These are phyloP conservation scores for Chironomus striatipennis DNA, from an alignment of 1,140 invertebrate species.

Conservation along the genomic window DNA sequence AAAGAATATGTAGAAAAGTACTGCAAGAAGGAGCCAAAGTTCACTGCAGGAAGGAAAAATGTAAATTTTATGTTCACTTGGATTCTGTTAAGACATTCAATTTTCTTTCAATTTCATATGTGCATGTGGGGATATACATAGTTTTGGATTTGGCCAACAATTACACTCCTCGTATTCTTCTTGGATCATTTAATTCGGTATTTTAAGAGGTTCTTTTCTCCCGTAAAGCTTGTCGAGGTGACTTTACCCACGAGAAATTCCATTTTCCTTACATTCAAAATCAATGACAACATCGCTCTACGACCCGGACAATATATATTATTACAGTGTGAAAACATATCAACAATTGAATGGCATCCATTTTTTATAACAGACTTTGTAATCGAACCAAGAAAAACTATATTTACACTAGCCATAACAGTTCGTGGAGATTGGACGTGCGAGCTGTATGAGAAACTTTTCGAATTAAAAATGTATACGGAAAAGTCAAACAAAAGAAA, in stretches of 20 bases:
- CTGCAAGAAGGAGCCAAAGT: not conserved
- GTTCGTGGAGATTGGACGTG: not conserved
- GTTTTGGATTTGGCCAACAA: not conserved
- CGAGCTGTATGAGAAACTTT: not conserved
- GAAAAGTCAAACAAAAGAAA: not conserved
- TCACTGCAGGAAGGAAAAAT: slow-evolving; percentile 7
- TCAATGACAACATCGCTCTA: not conserved
- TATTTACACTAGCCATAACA: not conserved
- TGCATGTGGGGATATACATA: not conserved
- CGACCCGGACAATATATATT: not conserved
- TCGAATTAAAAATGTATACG: not conserved
- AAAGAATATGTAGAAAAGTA: not conserved
- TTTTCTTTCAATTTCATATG: not conserved
- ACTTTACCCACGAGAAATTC: not conserved
- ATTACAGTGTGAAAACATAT: not conserved
- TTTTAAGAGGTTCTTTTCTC: not conserved
- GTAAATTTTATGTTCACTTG: not conserved
- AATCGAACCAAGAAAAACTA: not conserved
- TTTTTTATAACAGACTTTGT: slow-evolving; percentile 14
- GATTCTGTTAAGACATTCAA: not conserved
- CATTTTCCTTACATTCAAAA: not conserved
- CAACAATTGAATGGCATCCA: not conserved
- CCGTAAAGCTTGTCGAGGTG: not conserved
- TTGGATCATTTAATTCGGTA: not conserved
- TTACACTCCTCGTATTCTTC: not conserved